phyloP scores from a whole-genome alignment of 2,113 vertebrate species.

The Oxygymnocypris stewartii region DNA sequence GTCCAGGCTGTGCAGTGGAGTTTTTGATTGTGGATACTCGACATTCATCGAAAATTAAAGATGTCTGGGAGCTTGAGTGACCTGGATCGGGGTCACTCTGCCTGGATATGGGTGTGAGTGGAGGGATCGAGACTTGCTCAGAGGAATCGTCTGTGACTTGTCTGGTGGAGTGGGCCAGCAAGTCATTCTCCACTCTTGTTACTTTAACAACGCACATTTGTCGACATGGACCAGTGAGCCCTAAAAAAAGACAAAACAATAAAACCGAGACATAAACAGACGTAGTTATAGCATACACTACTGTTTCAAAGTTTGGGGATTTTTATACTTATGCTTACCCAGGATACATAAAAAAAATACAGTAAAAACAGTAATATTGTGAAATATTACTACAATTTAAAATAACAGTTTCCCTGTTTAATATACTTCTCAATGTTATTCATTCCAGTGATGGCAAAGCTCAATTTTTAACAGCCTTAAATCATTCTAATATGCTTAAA shows the following conservation, averaged over 20 bases:
- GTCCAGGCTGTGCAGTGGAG: neutral
- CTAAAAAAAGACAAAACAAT: conserved; percentile 27
- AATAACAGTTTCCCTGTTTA: neutral
- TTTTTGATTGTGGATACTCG: neutral
- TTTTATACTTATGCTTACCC: neutral
- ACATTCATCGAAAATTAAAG: neutral
- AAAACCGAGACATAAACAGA: neutral
- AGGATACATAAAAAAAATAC: neutral
- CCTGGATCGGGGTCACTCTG: neutral
- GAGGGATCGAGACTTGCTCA: neutral
- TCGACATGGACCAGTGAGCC: conserved; percentile 67
- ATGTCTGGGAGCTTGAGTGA: neutral
- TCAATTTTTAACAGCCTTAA: neutral
- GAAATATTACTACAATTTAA: neutral
- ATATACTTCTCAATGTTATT: neutral
- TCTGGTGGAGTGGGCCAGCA: conserved; percentile 49
- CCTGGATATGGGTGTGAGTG: neutral
- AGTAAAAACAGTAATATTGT: neutral
- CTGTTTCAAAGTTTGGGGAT: neutral
- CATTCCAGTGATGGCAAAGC: neutral
- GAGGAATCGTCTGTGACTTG: conserved; percentile 44
- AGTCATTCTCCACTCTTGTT: conserved; percentile 72
- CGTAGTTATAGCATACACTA: neutral
- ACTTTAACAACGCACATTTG: conserved; percentile 79
- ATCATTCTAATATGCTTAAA: neutral